Base-by-base conservation (phyloP, 2,797 vertebrate species). In the Australoheros facetus region DNA sequence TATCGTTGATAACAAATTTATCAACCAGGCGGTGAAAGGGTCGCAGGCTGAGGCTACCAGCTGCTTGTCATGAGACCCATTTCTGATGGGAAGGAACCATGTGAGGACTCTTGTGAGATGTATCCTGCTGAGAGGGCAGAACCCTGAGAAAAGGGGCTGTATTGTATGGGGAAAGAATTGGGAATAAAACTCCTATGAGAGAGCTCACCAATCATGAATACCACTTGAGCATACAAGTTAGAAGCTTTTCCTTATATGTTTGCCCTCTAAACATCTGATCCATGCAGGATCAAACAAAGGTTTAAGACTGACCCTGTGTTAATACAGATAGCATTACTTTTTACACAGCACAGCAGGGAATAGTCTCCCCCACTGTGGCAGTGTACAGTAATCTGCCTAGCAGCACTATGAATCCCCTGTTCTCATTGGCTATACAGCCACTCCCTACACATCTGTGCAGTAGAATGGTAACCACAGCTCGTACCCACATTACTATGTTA, bases 31-130 rank as follows among this genome's bases (percentile, higher is more conserved):
- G 5, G 62, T 53, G 72, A 77, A 80, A 76, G 57, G 69, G 72
- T 81, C 74, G 21, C 45, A 39, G 30, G 21, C 77, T 56, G 76
- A 85, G 84, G 76, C 39, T 86, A 89, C 80, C 89, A 92, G 90
- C 91, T 94, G 93, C 88, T 85, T 80, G 82, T 94, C 93, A 94
- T 94, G 87, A 93, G 94, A 95, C 91, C 80, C 34, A 13, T 75
- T 79, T 73, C 73, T 87, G 84, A 81, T 71, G 81, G 54, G 85
- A 76, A 76, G 82, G 85, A 81, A 79, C 84, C 91, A 93, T 92
- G 92, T 92, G 91, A 93, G 90, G 39, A 37, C 88, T 89, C 91
- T 86, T 93, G 88, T 91, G 91, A 93, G 91, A 83, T 84, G 83
- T 87, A 82, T 91, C 82, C 48, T 81, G 84, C 83, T 83, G 59